Conservation (phyloP, 2,113 vertebrate genomes). For the Chaetorhynchus papuensis region DNA sequence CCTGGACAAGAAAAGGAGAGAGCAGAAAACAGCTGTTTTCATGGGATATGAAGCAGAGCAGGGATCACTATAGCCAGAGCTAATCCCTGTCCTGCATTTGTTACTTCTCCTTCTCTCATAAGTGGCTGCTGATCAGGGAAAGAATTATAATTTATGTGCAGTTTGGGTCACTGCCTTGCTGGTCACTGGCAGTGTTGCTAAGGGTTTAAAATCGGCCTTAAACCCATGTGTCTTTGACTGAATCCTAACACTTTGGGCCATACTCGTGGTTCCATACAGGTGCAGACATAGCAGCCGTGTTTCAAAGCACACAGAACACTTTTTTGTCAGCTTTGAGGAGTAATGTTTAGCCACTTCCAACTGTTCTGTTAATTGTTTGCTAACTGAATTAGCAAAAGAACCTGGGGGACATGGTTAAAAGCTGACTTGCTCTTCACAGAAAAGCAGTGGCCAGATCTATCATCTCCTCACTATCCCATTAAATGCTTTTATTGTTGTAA, state of each 20-base stretch:
- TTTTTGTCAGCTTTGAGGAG: background rate
- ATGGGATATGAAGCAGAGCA: background rate
- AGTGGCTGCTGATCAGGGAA: background rate
- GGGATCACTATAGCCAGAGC: background rate
- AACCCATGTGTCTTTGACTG: background rate
- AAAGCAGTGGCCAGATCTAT: background rate
- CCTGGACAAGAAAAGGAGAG: conserved; percentile 56
- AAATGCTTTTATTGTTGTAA: background rate
- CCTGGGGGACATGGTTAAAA: background rate
- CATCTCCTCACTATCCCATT: background rate
- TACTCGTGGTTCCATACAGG: background rate
- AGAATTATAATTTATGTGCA: background rate
- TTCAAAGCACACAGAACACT: background rate
- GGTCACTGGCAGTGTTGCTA: background rate
- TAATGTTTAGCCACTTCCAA: background rate
- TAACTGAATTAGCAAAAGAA: background rate
- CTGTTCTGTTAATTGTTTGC: no score
- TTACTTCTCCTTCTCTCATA: background rate
- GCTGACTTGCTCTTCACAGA: background rate
- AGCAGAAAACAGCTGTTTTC: background rate
- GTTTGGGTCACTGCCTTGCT: background rate
- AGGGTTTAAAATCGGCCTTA: background rate
- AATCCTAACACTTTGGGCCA: background rate
- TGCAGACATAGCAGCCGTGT: background rate
- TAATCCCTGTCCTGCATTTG: background rate